Evolutionary conservation across 2,888 invertebrate species (phyloP).

Genomic region (Cotesia congregata): DNA sequence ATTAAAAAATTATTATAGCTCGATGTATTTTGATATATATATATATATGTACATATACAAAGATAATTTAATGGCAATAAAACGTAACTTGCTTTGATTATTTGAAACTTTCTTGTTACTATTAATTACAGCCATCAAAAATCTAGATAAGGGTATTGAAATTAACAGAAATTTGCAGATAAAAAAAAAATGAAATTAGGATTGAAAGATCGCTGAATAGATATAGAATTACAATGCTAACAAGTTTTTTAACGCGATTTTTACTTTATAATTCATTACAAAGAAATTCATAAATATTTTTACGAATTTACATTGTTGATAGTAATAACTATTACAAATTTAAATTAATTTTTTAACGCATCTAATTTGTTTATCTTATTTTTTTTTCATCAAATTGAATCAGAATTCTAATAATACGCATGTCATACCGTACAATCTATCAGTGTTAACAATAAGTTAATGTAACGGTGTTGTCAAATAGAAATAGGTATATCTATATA

Average conservation of each 20-base stretch:
- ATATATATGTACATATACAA: neutral
- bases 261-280: neutral
- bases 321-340: too few species aligned
- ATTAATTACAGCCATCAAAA: neutral
- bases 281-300: neutral
- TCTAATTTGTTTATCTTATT: neutral
- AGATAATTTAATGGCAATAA: neutral
- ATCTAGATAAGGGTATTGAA: neutral
- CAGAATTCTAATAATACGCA: neutral
- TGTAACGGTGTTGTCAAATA: neutral
- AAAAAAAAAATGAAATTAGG: neutral
- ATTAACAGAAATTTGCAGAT: neutral
- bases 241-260: neutral
- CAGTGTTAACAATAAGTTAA: neutral
- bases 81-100: neutral
- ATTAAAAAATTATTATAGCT: neutral
- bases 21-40: neutral
- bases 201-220: neutral
- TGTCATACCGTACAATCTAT: neutral
- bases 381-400: neutral
- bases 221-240: neutral
- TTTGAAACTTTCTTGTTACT: neutral
- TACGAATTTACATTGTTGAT: neutral
- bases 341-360: neutral
- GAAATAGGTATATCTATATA: constrained; percentile 15